phyloP scores from a whole-genome alignment of 2,797 vertebrate genomes.

The Muraenolepis orangiensis region DNA sequence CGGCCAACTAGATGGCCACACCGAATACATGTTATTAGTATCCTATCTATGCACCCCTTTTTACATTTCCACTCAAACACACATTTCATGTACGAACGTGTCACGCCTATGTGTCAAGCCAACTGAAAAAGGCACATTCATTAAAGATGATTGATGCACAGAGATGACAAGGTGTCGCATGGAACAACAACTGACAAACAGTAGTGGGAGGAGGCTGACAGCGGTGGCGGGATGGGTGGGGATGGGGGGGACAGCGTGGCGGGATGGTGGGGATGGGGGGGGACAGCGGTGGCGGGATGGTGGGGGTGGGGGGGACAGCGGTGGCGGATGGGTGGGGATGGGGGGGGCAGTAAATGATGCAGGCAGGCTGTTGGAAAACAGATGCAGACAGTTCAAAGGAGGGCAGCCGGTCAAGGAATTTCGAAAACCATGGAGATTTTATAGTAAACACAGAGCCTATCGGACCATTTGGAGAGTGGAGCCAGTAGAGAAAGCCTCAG shows the following conservation, averaged over 20 bases:
- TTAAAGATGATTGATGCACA: background rate
- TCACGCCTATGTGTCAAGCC: background rate
- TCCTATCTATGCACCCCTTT: too few relatives aligned
- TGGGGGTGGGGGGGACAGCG: conserved; percentile 34
- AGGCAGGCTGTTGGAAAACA: conserved; percentile 43
- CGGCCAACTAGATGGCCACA: background rate
- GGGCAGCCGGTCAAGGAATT: conserved; percentile 35
- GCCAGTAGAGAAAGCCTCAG: background rate
- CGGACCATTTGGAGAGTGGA: background rate
- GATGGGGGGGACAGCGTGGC: too few relatives aligned
- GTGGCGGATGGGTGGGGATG: too few relatives aligned
- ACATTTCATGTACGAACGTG: background rate
- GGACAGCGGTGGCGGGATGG: conserved; percentile 31
- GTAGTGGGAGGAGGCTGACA: conserved; percentile 35
- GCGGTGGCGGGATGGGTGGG: conserved; percentile 31
- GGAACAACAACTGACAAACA: background rate
- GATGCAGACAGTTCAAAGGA: conserved; percentile 32
- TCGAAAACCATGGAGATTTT: conserved; percentile 22
- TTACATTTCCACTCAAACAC: background rate
- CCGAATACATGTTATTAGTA: too few relatives aligned
- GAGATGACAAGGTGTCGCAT: background rate
- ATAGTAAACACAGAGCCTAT: conserved; percentile 14
- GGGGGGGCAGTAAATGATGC: conserved; percentile 41
- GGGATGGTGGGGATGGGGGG: too few relatives aligned
- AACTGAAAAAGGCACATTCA: background rate